These are phyloP conservation scores for Python bivittatus DNA, from an alignment of 2,113 vertebrate genomes.

Conservation along the genomic window DNA sequence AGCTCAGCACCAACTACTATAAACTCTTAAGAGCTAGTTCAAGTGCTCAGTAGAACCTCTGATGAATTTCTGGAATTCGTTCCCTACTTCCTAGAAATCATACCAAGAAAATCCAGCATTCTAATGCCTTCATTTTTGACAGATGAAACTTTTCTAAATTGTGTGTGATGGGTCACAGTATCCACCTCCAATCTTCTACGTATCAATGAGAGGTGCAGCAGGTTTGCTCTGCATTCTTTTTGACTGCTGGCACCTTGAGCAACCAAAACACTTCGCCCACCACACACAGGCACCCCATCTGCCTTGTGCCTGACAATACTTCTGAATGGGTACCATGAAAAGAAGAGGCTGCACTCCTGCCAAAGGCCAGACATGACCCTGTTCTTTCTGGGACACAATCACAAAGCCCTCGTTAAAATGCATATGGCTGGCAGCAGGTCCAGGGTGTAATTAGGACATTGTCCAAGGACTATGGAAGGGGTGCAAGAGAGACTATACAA, in stretches of 20 bases:
- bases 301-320: background rate
- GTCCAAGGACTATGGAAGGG: constrained; percentile 29
- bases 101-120: background rate
- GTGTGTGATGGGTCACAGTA: background rate
- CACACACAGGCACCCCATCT: background rate
- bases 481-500: constrained; percentile 15
- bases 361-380: background rate
- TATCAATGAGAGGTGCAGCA: background rate
- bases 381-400: constrained; percentile 10
- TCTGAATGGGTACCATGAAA: background rate
- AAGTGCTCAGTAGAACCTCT: constrained; percentile 26
- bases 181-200: background rate
- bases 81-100: background rate
- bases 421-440: constrained; percentile 46
- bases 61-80: background rate
- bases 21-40: background rate
- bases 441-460: constrained; percentile 8
- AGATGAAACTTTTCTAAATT: background rate
- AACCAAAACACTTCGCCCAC: background rate
- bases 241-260: background rate
- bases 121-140: background rate
- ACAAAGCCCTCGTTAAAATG: constrained; percentile 31
- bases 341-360: background rate
- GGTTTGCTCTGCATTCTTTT: background rate
- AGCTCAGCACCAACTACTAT: background rate